Percentiles rank a stretch among this genome's conserved stretches.
These are phyloP conservation scores for Drosophila mojavensis DNA, from an alignment of 1,140 invertebrate species.

Conservation along the genomic window DNA sequence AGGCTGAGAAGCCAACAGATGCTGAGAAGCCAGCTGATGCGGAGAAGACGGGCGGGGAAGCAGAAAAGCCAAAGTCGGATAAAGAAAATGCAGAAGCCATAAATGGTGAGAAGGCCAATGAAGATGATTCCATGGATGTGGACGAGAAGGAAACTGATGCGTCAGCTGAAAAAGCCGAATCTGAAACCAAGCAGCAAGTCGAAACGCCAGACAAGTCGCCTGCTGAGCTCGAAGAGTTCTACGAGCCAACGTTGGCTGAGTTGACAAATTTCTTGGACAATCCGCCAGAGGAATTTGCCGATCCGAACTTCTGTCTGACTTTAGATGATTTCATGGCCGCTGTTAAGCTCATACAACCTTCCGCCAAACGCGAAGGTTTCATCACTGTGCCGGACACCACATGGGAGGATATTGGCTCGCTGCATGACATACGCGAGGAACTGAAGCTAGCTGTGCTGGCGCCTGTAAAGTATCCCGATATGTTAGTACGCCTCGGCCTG, in stretches of 20 bases:
- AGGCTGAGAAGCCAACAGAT: not conserved
- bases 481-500: conserved; percentile 91
- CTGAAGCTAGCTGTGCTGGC: conserved; percentile 95
- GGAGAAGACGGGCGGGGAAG: not conserved
- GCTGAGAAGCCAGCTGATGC: no score
- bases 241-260: conserved; percentile 74
- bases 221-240: conserved; percentile 45
- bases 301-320: conserved; percentile 87
- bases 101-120: conserved; percentile 39
- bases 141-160: conserved; percentile 34
- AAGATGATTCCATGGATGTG: conserved; percentile 45
- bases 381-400: conserved; percentile 98
- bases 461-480: conserved; percentile 93
- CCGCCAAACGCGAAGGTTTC: conserved; percentile 98
- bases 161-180: not conserved
- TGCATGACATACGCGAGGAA: conserved; percentile 94
- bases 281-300: conserved; percentile 71
- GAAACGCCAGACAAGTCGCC: not conserved
- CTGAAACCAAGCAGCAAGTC: conserved; percentile 1
- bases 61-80: conserved; percentile 4
- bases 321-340: conserved; percentile 92
- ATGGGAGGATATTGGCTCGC: conserved; percentile 98
- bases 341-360: conserved; percentile 94
- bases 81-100: conserved; percentile 38
- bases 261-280: conserved; percentile 86